A percentile compares a stretch with the other conserved stretches of the same genome.
phyloP scores from a whole-genome alignment of 2,888 invertebrate genomes.

The Drosophila dives region DNA sequence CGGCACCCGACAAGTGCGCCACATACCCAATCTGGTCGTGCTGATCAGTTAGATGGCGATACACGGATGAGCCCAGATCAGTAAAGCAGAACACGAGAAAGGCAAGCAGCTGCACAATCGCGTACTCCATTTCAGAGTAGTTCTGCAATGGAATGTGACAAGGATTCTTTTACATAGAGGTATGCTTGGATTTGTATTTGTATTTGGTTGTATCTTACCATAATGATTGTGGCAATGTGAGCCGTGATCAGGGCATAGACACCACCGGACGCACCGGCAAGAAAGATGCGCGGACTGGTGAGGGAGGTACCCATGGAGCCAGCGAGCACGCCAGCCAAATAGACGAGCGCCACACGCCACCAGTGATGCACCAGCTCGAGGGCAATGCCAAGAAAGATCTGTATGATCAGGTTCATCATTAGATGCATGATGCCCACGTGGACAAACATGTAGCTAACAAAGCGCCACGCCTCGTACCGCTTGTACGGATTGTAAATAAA shows the following conservation, averaged over 20 bases:
- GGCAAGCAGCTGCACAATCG: constrained; percentile 92
- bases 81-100: constrained; percentile 92
- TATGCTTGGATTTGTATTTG: neutral
- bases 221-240: constrained; percentile 95
- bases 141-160: constrained; percentile 87
- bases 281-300: constrained; percentile 90
- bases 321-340: constrained; percentile 93
- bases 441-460: constrained; percentile 97
- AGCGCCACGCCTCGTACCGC: constrained; percentile 96
- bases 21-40: constrained; percentile 95
- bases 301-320: constrained; percentile 94
- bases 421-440: constrained; percentile 96
- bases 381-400: constrained; percentile 96
- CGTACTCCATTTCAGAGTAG: constrained; percentile 98
- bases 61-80: constrained; percentile 96
- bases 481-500: constrained; percentile 95
- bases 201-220: constrained; percentile 84
- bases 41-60: constrained; percentile 91
- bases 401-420: constrained; percentile 95
- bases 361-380: constrained; percentile 98
- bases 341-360: constrained; percentile 95
- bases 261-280: constrained; percentile 98
- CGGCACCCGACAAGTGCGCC: constrained; percentile 96
- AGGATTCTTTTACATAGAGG: neutral
- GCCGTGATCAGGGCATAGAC: constrained; percentile 97